Percentiles rank a stretch among this genome's conserved stretches.
phyloP scores from a whole-genome alignment of 1,140 invertebrate species.

The Drosophila lacteicornis region DNA sequence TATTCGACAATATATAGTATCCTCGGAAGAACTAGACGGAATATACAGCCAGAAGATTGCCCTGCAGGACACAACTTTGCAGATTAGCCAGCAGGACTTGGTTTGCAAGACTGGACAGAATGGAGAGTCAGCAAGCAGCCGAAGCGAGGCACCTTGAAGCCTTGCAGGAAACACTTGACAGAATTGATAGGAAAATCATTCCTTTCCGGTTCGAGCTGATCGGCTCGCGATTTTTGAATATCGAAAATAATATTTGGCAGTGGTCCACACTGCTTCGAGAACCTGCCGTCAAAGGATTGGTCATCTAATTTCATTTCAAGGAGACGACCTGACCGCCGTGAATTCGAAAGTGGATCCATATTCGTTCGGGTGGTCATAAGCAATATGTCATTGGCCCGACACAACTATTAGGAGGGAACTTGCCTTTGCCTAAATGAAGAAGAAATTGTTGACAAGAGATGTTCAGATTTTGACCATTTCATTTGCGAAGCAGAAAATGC shows the following conservation, averaged over 20 bases:
- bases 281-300: no score
- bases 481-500: background rate
- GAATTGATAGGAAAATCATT: background rate
- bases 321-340: background rate
- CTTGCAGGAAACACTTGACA: background rate
- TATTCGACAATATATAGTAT: no score
- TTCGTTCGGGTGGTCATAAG: background rate
- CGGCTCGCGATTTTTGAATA: background rate
- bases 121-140: background rate
- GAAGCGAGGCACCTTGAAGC: no score
- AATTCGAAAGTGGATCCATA: background rate
- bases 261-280: background rate
- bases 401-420: background rate
- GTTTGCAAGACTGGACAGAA: background rate
- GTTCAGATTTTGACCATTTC: background rate
- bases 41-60: no score
- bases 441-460: background rate
- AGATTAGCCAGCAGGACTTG: background rate
- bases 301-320: background rate
- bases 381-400: background rate
- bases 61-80: no score
- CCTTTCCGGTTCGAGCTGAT: background rate
- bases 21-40: no score
- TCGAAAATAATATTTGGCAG: background rate
- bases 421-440: background rate